Evolutionary conservation across 2,888 invertebrate species (phyloP), one percentile per base, ranked within the genome.

Genomic region (Drosophila neonasuta): DNA sequence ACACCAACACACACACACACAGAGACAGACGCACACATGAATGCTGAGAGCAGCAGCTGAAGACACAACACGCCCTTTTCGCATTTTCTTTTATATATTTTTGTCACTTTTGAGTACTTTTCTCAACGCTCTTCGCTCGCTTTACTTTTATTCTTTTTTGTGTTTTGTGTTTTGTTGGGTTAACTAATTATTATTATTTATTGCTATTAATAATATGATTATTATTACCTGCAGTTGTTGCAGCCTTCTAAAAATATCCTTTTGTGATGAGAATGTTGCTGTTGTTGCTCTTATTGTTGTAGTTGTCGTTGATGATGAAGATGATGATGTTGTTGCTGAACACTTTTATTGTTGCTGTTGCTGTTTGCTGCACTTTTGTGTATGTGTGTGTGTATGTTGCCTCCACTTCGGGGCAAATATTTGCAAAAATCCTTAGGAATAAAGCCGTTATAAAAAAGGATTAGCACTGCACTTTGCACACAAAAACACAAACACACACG

Each of bases 41-140:
- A 56, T 50, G 46, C 60, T 61, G 64, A 74, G 63, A 66, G 72
- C 64, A 68, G 71, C 75, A 67, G 64, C 65, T 65, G 71, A 71
- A 74, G 68, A 77, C 75, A 76, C 80, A 77, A 80, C 79, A 79
- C 79, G 79, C 79, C 79, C 80, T 79, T 79, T 79, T 79, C 70
- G 74, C 45, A 76, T 71, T 79, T 71, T 76, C 73, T 68, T 78
- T 67, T 68, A 73, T 55, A 51, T 24, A 45, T 72, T 60, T 63
- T 63, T 64, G 61, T 60, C 70, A 74, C 69, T 73, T 62, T 73
- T 58, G 52, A 52, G 68, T 49, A 48, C 39, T 45, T 67, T 66
- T 60, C 41, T 52, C 48, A 50, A 32, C 30, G 62, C 41, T 66
- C 55, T 66, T 54, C 32, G 39, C 39, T 42, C 41, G 49, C 8